Base-by-base conservation (phyloP, 2,797 vertebrate genomes). In the Pangasius djambal region DNA sequence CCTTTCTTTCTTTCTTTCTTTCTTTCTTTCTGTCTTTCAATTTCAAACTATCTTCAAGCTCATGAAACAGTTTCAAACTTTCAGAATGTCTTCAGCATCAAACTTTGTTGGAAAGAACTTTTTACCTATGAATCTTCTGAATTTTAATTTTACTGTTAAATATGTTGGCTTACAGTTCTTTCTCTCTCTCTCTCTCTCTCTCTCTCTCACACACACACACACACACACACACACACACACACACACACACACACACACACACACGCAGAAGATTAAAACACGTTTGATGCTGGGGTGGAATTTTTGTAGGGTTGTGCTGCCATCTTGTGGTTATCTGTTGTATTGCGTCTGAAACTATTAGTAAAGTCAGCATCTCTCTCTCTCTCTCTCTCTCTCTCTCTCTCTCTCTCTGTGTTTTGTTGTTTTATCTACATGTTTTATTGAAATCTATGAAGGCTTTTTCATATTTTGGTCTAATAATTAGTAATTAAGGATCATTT, bases 281-380 rank as follows among this genome's bases (percentile, higher is more conserved):
- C 0, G 31, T 40, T 22, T 5, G 25, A n/a, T 34, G 25, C 18
- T 63, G 59, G 16, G 16, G 2, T 44, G 1, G 6, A 48, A 28
- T 44, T 70, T 85, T n/a, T 85, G 59, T 70, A 50, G 31, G 37
- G 34, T 85, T 40, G 57, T 90, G 83, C 84, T 88, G 72, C 94
- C 94, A 95, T 94, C 96, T 94, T 81, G 78, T 94, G 95, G 94
- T 86, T 6, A 0, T 0, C 40, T 83, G 0, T 44, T 83, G 15
- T 4, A 48, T 69, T 70, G 16, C 61, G 34, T 61, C 52, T 52
- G 22, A 87, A 87, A 57, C 74, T 31, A 69, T 31, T 10, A 75
- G 18, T 40, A 72, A 72, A 22, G 22, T 72, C 34, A 22, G 13
- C 31, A 12, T 67, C n/a, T 67, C 28, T 67, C 67, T 40, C 34